A percentile compares a stretch with the other conserved stretches of the same genome.
Evolutionary conservation across 2,113 vertebrate species (phyloP).

Genomic region (Panthera tigris): DNA sequence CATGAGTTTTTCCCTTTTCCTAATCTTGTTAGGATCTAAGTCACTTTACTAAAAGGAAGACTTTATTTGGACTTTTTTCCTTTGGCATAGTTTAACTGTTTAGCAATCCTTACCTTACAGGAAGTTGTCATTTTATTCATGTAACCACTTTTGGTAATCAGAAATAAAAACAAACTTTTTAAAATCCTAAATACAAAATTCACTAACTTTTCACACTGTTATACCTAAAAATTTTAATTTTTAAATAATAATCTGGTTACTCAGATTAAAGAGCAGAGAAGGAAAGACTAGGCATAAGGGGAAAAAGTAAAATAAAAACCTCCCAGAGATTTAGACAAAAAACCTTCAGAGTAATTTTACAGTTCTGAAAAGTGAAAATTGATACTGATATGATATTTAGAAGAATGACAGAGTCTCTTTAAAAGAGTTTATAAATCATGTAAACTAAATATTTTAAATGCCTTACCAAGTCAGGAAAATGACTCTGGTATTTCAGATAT

Average conservation of each 20-base stretch:
- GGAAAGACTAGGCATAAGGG: background rate
- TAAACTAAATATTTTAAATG: background rate
- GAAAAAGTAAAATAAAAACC: background rate
- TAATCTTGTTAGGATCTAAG: background rate
- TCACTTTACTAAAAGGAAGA: constrained; percentile 51
- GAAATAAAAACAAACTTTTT: constrained; percentile 11
- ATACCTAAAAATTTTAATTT: background rate
- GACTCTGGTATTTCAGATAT: background rate
- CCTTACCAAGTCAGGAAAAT: constrained; percentile 4
- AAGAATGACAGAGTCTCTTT: background rate
- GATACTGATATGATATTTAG: background rate
- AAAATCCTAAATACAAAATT: constrained; percentile 35
- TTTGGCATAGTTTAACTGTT: background rate
- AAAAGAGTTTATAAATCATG: background rate
- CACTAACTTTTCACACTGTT: background rate
- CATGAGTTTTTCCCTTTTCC: background rate
- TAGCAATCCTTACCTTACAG: background rate
- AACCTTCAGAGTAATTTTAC: background rate
- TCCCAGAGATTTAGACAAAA: background rate
- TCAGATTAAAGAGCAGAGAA: background rate
- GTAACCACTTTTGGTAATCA: constrained; percentile 15
- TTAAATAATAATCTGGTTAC: background rate
- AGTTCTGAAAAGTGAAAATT: constrained; percentile 25
- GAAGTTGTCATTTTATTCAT: constrained; percentile 40
- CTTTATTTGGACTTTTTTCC: background rate